phyloP scores from a whole-genome alignment of 2,797 vertebrate species.

The Epinephelus awoara region DNA sequence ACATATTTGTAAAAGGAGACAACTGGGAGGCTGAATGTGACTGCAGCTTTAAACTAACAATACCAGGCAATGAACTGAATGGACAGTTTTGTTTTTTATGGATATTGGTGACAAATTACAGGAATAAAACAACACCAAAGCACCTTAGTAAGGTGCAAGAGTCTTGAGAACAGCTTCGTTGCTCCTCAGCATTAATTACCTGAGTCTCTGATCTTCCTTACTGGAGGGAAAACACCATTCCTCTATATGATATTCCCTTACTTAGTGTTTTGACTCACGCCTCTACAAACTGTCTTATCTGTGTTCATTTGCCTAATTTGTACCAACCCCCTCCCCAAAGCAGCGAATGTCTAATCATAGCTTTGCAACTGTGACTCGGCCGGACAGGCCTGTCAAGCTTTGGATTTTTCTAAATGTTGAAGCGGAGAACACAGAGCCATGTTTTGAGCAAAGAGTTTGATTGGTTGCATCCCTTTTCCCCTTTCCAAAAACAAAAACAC shows the following conservation, averaged over 20 bases:
- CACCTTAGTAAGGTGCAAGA: no score
- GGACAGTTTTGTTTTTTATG: neutral
- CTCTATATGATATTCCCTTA: neutral
- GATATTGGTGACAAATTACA: neutral
- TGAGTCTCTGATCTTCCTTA: no score
- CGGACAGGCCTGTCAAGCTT: neutral
- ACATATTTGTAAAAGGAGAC: neutral
- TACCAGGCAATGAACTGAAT: neutral
- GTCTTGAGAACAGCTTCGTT: neutral
- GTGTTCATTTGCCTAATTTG: no score
- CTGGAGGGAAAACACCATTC: neutral
- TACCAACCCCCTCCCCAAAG: neutral
- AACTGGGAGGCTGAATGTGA: constrained; percentile 6
- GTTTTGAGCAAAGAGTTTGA: no score
- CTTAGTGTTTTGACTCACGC: no score
- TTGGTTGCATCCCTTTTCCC: no score
- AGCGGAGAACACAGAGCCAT: no score
- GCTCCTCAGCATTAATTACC: neutral
- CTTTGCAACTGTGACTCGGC: neutral
- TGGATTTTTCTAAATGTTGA: neutral
- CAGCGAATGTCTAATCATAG: neutral
- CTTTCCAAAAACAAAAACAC: no score
- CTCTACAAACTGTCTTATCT: neutral
- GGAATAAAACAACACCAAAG: neutral
- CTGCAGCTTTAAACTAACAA: constrained; percentile 9